phyloP scores from a whole-genome alignment of 1,140 invertebrate species.

The Drosophila asahinai region DNA sequence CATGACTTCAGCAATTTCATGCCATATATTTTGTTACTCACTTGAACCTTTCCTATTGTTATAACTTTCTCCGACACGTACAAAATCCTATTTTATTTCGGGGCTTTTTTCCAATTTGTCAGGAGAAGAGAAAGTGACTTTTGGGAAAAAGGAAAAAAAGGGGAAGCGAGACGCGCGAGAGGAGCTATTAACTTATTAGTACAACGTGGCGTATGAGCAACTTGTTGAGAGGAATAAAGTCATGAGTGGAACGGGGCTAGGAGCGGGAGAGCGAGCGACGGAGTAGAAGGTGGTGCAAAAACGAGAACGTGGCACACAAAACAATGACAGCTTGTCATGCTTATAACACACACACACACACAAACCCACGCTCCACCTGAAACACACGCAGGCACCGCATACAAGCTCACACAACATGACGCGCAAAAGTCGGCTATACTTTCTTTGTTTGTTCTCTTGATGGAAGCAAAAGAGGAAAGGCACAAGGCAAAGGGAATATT shows the following conservation, averaged over 20 bases:
- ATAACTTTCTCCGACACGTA: slow-evolving; percentile 44
- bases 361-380: slow-evolving; percentile 25
- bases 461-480: not conserved
- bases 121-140: slow-evolving; percentile 54
- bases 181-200: slow-evolving; percentile 78
- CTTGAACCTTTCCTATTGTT: slow-evolving; percentile 54
- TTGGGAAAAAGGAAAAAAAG: not conserved
- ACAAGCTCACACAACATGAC: slow-evolving; percentile 16
- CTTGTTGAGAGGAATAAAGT: slow-evolving; percentile 60
- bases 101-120: slow-evolving; percentile 75
- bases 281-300: not conserved
- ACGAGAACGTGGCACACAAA: slow-evolving; percentile 51
- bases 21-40: slow-evolving; percentile 39
- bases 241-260: slow-evolving; percentile 15
- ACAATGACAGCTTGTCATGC: slow-evolving; percentile 77
- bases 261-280: not conserved
- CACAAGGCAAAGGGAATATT: slow-evolving; percentile 28
- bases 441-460: slow-evolving; percentile 25
- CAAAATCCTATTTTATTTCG: slow-evolving; percentile 79
- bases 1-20: slow-evolving; percentile 41
- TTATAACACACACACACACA: slow-evolving; percentile 31
- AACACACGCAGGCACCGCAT: slow-evolving; percentile 31
- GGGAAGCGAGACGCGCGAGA: slow-evolving; percentile 4
- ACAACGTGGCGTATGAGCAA: slow-evolving; percentile 73
- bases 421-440: slow-evolving; percentile 58